These are phyloP conservation scores for Octonoba sinensis DNA, from an alignment of 2,888 invertebrate species.

Conservation along the genomic window DNA sequence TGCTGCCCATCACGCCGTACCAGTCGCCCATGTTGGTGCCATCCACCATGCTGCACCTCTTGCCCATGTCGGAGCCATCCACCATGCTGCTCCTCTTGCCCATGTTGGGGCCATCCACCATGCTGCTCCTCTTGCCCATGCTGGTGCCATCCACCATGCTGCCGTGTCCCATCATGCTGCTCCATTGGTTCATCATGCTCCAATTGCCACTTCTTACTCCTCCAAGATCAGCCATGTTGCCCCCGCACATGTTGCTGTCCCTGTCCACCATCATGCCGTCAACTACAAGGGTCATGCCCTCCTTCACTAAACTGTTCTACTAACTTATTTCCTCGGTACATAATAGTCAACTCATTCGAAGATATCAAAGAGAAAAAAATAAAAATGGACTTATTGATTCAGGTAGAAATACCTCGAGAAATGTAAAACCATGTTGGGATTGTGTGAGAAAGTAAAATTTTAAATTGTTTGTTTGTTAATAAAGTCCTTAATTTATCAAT, in stretches of 20 bases:
- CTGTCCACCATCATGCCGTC: not conserved
- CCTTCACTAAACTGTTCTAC: constrained; percentile 10
- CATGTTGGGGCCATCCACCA: constrained; percentile 7
- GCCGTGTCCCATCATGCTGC: constrained; percentile 9
- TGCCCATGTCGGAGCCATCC: not conserved
- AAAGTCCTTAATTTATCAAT: too few relatives aligned
- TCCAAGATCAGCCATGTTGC: constrained; percentile 7
- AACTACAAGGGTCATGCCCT: constrained; percentile 38
- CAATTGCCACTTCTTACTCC: not conserved
- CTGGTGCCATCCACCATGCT: constrained; percentile 6
- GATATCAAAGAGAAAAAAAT: too few relatives aligned
- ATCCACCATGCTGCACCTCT: constrained; percentile 14
- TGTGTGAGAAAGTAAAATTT: too few relatives aligned
- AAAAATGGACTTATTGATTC: too few relatives aligned
- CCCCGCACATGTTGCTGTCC: not conserved
- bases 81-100: constrained; percentile 27
- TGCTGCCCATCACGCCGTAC: constrained; percentile 18
- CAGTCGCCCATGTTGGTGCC: constrained; percentile 3
- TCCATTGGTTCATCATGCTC: constrained; percentile 2
- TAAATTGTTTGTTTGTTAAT: too few relatives aligned
- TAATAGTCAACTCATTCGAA: too few relatives aligned
- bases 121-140: not conserved
- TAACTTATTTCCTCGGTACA: too few relatives aligned
- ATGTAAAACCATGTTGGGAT: too few relatives aligned
- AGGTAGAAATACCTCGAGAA: too few relatives aligned